Evolutionary conservation across 2,888 invertebrate species (phyloP), one percentile per base, ranked within the genome.

Genomic region (Eupithecia inturbata): DNA sequence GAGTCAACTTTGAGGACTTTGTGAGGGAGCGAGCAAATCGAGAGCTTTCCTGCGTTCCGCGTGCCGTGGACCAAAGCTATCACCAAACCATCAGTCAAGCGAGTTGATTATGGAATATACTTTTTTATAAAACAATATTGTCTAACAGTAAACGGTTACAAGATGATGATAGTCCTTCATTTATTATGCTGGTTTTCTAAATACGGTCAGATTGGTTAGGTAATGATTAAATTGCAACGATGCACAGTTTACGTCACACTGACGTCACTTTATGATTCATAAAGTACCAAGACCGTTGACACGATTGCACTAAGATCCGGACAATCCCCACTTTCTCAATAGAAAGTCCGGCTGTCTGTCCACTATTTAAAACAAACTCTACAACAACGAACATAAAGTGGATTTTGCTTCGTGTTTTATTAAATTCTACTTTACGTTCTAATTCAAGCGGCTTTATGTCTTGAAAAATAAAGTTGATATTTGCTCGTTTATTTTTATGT

Each of bases 311-410:
- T 77, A 66, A 82, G 84, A 87, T 89, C 89, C 88, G 88, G 85
- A 84, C 78, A 77, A 84, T 83, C 88, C 88, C 88, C 75, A 83
- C 84, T 86, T 85, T 85, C 85, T 78, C 79, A 73, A 77, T 85
- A 88, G 89, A 89, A 89, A 89, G 88, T 64, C 62, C 19, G 39
- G 26, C 26, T 22, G 22, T 26, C 66, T 22, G 7, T 39, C 66
- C 14, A 22, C n/a, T 22, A 26, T 22, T 14, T 14, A 66, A 22
- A 22, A 22, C 7, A 26, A 36, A 39, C 39, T 39, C 22, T 66
- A 26, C 12, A 22, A 7, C 9, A 3, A 19, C 1, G 4, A 16
- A 31, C 19, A 28, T 62, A 62, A 31, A 10, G 62, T 62, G 0
- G 7, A 3, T 62, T 31, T 62, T 62, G 7, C 62, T 62, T 31